Evolutionary conservation across 2,888 invertebrate species (phyloP).

Genomic region (Ormyrus labotus): DNA sequence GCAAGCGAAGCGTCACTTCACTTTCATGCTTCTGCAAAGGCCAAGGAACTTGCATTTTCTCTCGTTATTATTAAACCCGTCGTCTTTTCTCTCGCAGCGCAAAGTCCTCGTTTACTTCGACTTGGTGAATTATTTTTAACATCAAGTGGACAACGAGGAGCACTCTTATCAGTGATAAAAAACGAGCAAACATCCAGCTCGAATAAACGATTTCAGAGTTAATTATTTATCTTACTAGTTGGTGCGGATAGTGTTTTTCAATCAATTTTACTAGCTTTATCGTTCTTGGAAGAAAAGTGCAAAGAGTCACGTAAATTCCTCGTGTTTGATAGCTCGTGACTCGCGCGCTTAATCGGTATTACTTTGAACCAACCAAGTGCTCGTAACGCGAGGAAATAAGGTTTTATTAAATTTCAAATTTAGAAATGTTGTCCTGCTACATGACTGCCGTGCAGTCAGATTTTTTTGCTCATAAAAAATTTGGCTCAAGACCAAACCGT

Average conservation of each 20-base stretch:
- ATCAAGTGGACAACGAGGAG: background rate
- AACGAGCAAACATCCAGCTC: too few species aligned
- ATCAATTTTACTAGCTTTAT: background rate
- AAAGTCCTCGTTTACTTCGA: background rate
- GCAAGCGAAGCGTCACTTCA: slow-evolving; percentile 14
- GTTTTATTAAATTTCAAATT: too few species aligned
- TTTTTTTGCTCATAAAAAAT: slow-evolving; percentile 61
- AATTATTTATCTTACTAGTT: too few species aligned
- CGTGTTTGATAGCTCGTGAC: background rate
- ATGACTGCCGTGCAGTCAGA: slow-evolving; percentile 66
- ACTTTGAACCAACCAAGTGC: too few species aligned
- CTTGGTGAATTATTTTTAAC: too few species aligned
- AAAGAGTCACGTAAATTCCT: background rate
- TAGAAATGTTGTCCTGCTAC: slow-evolving; percentile 66
- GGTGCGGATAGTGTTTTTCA: too few species aligned
- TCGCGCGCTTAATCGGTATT: background rate
- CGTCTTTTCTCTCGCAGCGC: too few species aligned
- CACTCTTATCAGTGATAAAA: slow-evolving; percentile 16
- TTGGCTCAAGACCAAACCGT: background rate
- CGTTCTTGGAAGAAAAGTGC: background rate
- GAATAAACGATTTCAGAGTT: background rate
- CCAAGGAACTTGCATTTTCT: too few species aligned
- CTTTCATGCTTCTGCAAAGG: slow-evolving; percentile 23
- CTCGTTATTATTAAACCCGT: too few species aligned
- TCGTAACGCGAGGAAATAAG: too few species aligned